Percentiles rank a stretch among this genome's conserved stretches.
Evolutionary conservation across 1,140 invertebrate species (phyloP).

Genomic region (Neodiprion virginianus): DNA sequence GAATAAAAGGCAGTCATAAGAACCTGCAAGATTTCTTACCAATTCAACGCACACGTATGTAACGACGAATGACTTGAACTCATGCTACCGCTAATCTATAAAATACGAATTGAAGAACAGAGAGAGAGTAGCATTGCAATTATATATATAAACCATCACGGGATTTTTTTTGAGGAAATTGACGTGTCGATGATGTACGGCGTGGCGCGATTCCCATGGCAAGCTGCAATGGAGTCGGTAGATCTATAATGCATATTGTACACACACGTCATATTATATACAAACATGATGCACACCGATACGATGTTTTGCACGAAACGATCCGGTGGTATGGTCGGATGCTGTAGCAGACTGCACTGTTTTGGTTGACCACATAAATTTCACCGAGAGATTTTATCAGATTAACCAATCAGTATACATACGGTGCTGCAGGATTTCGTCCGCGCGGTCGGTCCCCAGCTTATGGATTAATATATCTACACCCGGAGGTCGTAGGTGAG

Average conservation of each 20-base stretch:
- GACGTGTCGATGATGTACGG: too few species aligned
- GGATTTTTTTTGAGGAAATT: too few species aligned
- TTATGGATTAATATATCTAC: slow-evolving; percentile 4
- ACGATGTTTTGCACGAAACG: background rate
- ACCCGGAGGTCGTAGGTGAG: background rate
- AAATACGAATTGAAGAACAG: too few species aligned
- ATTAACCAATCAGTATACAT: slow-evolving; percentile 12
- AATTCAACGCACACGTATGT: too few species aligned
- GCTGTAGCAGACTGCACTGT: slow-evolving; percentile 3
- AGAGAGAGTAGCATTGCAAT: too few species aligned
- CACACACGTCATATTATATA: background rate
- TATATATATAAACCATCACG: too few species aligned
- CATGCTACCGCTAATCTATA: too few species aligned
- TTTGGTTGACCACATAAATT: slow-evolving; percentile 13
- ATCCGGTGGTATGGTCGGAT: background rate
- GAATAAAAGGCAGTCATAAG: too few species aligned
- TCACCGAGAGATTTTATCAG: slow-evolving; percentile 14
- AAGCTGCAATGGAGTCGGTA: too few species aligned
- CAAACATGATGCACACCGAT: background rate
- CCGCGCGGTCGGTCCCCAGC: background rate
- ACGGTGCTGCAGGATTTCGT: background rate
- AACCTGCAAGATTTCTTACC: too few species aligned
- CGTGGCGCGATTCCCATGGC: too few species aligned
- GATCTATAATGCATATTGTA: background rate
- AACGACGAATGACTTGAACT: too few species aligned